These are phyloP conservation scores for Agrochola lota DNA, from an alignment of 2,888 invertebrate genomes.

Conservation along the genomic window DNA sequence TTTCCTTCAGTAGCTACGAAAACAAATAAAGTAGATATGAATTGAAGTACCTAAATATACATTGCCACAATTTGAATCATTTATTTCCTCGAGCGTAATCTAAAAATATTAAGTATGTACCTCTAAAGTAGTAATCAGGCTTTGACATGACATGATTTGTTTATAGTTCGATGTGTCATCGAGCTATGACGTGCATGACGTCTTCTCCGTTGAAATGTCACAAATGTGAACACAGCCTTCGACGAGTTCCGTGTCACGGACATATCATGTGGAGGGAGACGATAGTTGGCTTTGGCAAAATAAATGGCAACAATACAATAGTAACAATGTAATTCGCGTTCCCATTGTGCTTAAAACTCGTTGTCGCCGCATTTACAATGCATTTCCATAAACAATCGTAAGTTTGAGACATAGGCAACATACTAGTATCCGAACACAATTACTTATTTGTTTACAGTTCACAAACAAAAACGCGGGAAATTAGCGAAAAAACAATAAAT, in stretches of 20 bases:
- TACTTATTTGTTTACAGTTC: neutral
- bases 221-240: neutral
- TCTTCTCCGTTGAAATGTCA: neutral
- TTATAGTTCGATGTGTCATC: neutral
- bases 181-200: neutral
- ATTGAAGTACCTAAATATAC: no score
- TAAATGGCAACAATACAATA: neutral
- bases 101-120: no score
- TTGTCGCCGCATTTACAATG: neutral
- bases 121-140: no score
- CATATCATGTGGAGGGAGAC: neutral
- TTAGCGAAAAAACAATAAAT: constrained; percentile 19
- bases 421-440: neutral
- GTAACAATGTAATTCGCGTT: neutral
- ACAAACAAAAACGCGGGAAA: constrained; percentile 23
- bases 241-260: neutral
- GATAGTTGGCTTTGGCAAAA: neutral
- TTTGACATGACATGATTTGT: no score
- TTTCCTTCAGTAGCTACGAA: no score
- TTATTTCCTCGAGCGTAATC: no score
- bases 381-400: neutral
- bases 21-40: no score
- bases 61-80: no score
- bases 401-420: no score
- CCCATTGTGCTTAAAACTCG: no score